A percentile compares a stretch with the other conserved stretches of the same genome.
These are phyloP conservation scores for Epinotia demarniana DNA, from an alignment of 2,888 invertebrate genomes.

Conservation along the genomic window DNA sequence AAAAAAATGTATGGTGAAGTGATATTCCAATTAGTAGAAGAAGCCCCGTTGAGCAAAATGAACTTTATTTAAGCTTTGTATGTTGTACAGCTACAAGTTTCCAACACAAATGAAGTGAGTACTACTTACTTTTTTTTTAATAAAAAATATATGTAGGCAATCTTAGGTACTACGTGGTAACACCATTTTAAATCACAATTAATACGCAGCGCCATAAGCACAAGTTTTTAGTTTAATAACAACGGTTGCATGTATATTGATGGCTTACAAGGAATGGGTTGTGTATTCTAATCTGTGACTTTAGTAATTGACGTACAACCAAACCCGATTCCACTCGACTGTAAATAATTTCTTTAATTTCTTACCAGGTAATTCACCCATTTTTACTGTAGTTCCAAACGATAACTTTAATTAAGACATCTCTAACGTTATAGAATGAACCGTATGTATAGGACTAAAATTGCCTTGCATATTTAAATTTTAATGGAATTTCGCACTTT, in stretches of 20 bases:
- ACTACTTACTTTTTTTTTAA: too few relatives aligned
- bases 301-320: constrained; percentile 30
- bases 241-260: not conserved
- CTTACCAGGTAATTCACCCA: constrained; percentile 45
- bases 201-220: too few relatives aligned
- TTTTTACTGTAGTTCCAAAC: constrained; percentile 44
- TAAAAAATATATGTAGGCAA: too few relatives aligned
- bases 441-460: constrained; percentile 18
- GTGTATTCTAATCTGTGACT: constrained; percentile 11
- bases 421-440: constrained; percentile 24
- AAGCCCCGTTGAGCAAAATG: too few relatives aligned
- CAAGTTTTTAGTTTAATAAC: not conserved
- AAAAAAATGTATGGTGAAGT: too few relatives aligned
- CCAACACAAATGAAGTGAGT: too few relatives aligned
- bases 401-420: constrained; percentile 45
- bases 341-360: constrained; percentile 49
- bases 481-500: constrained; percentile 34
- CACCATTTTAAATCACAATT: too few relatives aligned
- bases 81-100: not conserved
- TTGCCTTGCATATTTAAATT: constrained; percentile 36
- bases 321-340: constrained; percentile 47
- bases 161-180: too few relatives aligned
- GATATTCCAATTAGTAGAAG: too few relatives aligned
- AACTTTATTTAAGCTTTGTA: too few relatives aligned
- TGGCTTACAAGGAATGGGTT: not conserved